phyloP scores from a whole-genome alignment of 2,797 vertebrate genomes.

The Chloroceryle inda region DNA sequence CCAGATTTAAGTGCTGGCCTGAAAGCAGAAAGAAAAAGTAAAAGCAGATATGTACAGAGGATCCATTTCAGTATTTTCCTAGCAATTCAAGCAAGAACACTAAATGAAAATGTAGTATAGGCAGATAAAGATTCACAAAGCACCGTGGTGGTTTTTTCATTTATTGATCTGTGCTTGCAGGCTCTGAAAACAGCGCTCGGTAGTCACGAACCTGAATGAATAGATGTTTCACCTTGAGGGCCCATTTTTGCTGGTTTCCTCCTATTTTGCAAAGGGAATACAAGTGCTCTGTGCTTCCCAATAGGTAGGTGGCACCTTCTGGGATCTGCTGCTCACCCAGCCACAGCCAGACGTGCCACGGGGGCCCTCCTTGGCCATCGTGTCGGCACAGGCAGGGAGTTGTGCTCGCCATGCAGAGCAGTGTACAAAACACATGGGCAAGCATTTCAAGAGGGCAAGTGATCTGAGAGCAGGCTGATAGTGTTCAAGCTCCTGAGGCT shows the following conservation, averaged over 20 bases:
- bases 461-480: not conserved
- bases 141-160: not conserved
- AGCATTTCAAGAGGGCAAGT: not conserved
- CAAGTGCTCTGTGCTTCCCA: not conserved
- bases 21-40: not conserved
- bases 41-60: not conserved
- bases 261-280: not conserved
- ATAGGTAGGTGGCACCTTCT: not conserved
- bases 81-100: not conserved
- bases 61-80: not conserved
- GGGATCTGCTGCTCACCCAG: not conserved
- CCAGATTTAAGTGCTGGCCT: not conserved
- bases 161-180: not conserved
- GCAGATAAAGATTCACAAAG: not conserved
- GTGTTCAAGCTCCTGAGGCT: not conserved
- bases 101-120: not conserved
- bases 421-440: not conserved
- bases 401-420: not conserved
- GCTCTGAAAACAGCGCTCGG: not conserved
- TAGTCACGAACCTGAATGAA: not conserved
- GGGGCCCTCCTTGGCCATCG: accelerated
- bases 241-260: not conserved
- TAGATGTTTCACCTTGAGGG: not conserved
- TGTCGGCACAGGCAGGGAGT: not conserved
- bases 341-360: not conserved